These are phyloP conservation scores for Dicycla oo DNA, from an alignment of 2,888 invertebrate species.

Conservation along the genomic window DNA sequence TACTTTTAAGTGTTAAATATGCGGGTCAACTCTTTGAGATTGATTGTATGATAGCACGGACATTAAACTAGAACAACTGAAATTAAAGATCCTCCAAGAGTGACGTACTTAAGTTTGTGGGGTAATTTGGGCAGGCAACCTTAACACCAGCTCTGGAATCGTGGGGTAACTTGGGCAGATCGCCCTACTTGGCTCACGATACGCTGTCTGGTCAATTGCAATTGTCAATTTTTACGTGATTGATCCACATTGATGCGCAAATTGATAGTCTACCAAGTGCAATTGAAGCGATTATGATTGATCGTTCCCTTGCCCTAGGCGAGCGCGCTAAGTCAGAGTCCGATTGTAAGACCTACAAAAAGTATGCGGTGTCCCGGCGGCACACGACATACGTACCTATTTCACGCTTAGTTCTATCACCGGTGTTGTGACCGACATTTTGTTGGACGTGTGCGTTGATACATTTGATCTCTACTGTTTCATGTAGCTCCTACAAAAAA, in stretches of 20 bases:
- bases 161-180: background rate
- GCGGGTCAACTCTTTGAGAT: conserved; percentile 46
- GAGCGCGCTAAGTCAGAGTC: too few relatives aligned
- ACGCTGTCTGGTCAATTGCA: too few relatives aligned
- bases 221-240: too few relatives aligned
- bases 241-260: too few relatives aligned
- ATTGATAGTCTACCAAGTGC: too few relatives aligned
- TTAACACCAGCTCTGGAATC: background rate
- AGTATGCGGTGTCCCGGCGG: too few relatives aligned
- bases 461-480: background rate
- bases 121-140: background rate
- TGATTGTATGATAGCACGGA: conserved; percentile 34
- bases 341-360: too few relatives aligned
- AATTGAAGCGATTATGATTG: too few relatives aligned
- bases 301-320: too few relatives aligned
- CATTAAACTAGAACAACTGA: background rate
- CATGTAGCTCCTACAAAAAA: background rate
- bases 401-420: background rate
- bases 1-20: conserved; percentile 31
- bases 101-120: background rate
- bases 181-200: background rate
- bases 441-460: background rate
- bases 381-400: too few relatives aligned
- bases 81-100: background rate
- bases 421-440: background rate